Evolutionary conservation across 2,888 invertebrate genomes (phyloP).

Genomic region (Eristalis tenax): DNA sequence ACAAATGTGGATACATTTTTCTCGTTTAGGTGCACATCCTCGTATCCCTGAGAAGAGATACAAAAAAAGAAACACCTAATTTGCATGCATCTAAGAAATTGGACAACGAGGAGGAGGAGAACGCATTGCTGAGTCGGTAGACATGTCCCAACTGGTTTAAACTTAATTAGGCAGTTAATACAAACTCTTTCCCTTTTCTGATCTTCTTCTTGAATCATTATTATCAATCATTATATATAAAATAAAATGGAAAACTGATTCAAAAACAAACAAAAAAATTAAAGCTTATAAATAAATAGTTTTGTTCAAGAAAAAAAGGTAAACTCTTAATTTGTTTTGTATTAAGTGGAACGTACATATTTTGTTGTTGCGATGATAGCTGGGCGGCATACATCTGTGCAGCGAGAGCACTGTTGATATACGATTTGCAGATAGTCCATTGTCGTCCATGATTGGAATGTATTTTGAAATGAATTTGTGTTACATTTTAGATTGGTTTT

Average conservation of each 20-base stretch:
- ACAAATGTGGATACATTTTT: conserved; percentile 32
- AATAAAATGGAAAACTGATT: conserved; percentile 60
- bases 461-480: conserved; percentile 52
- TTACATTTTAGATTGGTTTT: conserved; percentile 42
- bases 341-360: conserved; percentile 88
- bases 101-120: conserved; percentile 1
- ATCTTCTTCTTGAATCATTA: conserved; percentile 69
- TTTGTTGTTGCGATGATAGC: conserved; percentile 95
- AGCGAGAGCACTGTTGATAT: conserved; percentile 92
- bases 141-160: conserved; percentile 16
- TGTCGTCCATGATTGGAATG: conserved; percentile 51
- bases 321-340: conserved; percentile 45
- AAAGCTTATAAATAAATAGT: conserved; percentile 67
- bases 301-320: conserved; percentile 45
- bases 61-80: conserved; percentile 35
- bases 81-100: conserved; percentile 53
- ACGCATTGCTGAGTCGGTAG: neutral
- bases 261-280: conserved; percentile 14
- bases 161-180: conserved; percentile 79
- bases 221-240: conserved; percentile 57
- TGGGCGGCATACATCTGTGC: conserved; percentile 97
- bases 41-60: conserved; percentile 8
- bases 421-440: conserved; percentile 57
- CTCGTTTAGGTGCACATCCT: conserved; percentile 8
- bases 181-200: conserved; percentile 49